Conservation (phyloP, 2,113 vertebrate genomes). For the Hypocryptadius cinnamomeus region DNA sequence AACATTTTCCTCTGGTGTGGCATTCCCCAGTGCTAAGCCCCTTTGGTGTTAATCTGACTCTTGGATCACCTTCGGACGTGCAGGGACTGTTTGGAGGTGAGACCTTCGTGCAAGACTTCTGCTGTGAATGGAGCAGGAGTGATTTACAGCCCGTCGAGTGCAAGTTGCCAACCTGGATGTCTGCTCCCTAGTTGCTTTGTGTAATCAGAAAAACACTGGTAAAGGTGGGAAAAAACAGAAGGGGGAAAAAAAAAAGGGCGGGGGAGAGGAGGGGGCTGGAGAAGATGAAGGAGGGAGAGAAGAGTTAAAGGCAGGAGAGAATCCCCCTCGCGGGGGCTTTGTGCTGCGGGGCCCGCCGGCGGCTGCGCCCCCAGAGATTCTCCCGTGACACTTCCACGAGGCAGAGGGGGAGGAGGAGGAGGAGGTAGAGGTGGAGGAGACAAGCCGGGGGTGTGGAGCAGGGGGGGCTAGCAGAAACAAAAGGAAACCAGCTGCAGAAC, state of each 20-base stretch:
- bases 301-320: not conserved
- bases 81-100: not conserved
- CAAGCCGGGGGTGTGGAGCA: slow-evolving; percentile 27
- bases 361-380: slow-evolving; percentile 36
- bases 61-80: not conserved
- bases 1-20: not conserved
- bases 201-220: not conserved
- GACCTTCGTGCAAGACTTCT: not conserved
- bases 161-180: not conserved
- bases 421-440: slow-evolving; percentile 67
- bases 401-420: slow-evolving; percentile 64
- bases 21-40: not conserved
- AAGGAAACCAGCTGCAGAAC: slow-evolving; percentile 64
- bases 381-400: slow-evolving; percentile 75
- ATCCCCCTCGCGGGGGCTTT: slow-evolving; percentile 21
- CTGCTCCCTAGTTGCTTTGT: not conserved
- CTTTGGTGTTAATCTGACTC: not conserved
- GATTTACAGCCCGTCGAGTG: not conserved
- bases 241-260: too few relatives aligned
- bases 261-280: not conserved
- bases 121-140: not conserved
- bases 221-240: not conserved
- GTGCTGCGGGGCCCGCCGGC: slow-evolving; percentile 57
- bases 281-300: not conserved
- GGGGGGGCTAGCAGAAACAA: slow-evolving; percentile 58